Evolutionary conservation across 2,797 vertebrate genomes (phyloP).

Genomic region (Phrynocephalus guinanensis): DNA sequence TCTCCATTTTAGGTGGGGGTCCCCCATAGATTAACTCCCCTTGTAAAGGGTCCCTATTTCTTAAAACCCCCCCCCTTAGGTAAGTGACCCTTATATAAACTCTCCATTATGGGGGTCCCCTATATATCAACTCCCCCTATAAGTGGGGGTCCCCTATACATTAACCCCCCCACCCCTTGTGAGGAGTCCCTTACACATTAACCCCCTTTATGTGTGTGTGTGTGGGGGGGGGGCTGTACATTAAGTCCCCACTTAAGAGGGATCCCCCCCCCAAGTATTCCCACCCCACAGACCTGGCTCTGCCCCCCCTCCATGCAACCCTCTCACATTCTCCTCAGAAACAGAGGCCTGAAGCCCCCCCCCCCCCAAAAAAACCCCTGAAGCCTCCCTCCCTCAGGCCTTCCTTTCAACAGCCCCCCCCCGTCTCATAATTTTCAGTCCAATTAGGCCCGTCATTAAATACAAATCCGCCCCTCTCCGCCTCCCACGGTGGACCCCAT

Average conservation of each 20-base stretch:
- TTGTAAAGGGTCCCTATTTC: no score
- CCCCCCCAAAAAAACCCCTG: background rate
- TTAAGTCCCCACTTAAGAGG: background rate
- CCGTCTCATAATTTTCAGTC: no score
- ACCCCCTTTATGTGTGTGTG: no score
- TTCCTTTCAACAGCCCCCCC: no score
- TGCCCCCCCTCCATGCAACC: background rate
- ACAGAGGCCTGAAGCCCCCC: background rate
- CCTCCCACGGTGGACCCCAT: background rate
- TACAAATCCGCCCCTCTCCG: no score
- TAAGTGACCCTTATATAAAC: no score
- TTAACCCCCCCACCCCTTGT: background rate
- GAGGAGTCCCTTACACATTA: no score
- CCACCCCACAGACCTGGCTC: background rate
- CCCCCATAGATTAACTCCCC: no score
- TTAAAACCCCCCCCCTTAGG: no score
- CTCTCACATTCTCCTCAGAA: background rate
- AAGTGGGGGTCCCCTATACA: constrained; percentile 27
- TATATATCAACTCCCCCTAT: fast-evolving
- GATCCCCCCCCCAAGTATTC: background rate
- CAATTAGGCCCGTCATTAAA: no score
- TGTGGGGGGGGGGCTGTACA: background rate
- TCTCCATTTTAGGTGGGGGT: no score
- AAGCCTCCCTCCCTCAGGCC: no score
- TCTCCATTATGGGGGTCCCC: background rate